Evolutionary conservation across 35 echinoderm and acorn worm genomes (phyloP), one percentile per base, ranked within the genome.

Genomic region (Acanthaster planci): DNA sequence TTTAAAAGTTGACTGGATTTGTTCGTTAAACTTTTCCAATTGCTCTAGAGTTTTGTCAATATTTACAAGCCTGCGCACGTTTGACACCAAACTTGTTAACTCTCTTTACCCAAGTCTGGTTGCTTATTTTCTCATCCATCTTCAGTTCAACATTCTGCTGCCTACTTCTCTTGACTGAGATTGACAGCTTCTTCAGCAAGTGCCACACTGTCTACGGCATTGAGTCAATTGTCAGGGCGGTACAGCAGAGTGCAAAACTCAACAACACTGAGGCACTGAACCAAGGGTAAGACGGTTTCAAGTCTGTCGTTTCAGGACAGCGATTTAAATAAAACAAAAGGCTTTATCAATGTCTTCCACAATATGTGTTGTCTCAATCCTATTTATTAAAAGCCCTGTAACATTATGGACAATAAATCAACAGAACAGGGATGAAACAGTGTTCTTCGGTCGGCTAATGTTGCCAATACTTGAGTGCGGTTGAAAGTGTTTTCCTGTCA

Each of bases 181-280:
- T 55, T 26, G 55, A 81, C 23, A 81, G 55, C 16, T 92, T 92
- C 60, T 92, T 86, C 84, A 92, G n/a, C 19, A 92, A 92, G 51
- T 92, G 90, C 58, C 90, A 92, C 60, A 82, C 84, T 37, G 84
- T 92, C 23, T 87, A 87, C 77, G 90, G 90, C 19, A 83, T 88
- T 9, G 90, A 92, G 34, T 79, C 90, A 32, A 88, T 92, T 19
- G 39, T 92, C n/a, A 87, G 90, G 52, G 85, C 90, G 4, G 6
- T 92, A 27, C 58, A 88, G 37, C 85, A 92, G 9, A 83, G 60
- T 39, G 59, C 79, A n/a, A 82, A 87, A 77, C 51, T 53, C 8
- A 92, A 87, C 79, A 80, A 86, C 68, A 39, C 55, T 32, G 79
- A 84, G 27, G 79, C 80, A 31, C 53, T 83, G 1, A 50, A 79